phyloP scores from a whole-genome alignment of 2,113 vertebrate species.

The Crotalus horridus region DNA sequence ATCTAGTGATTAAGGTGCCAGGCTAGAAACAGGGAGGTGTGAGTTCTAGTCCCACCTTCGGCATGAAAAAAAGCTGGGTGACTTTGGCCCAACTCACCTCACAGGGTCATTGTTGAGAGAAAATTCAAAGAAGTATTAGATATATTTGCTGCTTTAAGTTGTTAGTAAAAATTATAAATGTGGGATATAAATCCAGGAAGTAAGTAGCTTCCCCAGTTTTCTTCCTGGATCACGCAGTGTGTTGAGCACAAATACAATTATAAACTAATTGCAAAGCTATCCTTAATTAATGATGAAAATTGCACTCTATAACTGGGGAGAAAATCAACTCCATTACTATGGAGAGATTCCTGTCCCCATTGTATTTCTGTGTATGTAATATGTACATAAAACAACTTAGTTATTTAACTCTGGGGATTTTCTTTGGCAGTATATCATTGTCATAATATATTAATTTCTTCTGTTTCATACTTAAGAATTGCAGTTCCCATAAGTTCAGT shows the following conservation, averaged over 20 bases:
- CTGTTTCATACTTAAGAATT: neutral
- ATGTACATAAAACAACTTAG: neutral
- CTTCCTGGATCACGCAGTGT: neutral
- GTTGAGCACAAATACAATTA: neutral
- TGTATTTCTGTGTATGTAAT: neutral
- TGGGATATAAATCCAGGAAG: neutral
- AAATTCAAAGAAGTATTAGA: no score
- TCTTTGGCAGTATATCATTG: neutral
- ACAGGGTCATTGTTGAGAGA: no score
- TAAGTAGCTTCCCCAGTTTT: neutral
- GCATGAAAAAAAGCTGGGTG: no score
- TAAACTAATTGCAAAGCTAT: neutral
- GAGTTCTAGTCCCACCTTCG: no score
- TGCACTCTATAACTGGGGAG: neutral
- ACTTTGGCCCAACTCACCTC: no score
- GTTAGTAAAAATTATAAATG: neutral
- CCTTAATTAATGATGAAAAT: slow-evolving; percentile 6
- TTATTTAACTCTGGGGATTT: neutral
- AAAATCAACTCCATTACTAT: neutral
- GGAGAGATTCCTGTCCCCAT: neutral
- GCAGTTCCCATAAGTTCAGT: neutral
- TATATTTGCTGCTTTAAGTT: neutral
- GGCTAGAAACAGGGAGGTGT: no score
- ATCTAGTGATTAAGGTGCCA: no score
- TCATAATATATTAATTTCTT: neutral